These are phyloP conservation scores for Trichogramma evanescens DNA, from an alignment of 2,888 invertebrate species.

Conservation along the genomic window DNA sequence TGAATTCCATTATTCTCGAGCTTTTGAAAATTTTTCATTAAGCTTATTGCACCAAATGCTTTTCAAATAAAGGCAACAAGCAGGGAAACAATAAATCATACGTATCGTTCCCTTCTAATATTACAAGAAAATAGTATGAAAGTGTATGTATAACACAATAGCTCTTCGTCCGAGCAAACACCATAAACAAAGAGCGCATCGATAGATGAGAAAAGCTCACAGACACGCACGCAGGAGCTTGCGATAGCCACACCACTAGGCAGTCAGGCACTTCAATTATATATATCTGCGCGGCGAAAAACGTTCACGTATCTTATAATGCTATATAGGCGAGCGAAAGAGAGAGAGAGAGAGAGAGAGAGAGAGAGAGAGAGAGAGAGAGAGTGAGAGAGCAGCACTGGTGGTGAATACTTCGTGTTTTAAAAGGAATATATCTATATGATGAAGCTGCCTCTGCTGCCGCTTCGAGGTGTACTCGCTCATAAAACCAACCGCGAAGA, in stretches of 20 bases:
- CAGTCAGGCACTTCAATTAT: slow-evolving; percentile 22
- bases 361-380: not conserved
- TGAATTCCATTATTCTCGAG: no score
- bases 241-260: not conserved
- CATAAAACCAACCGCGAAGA: slow-evolving; percentile 33
- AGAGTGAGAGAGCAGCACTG: not conserved
- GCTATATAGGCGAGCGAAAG: not conserved
- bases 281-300: not conserved
- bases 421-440: slow-evolving; percentile 21
- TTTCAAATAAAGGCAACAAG: no score
- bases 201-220: not conserved
- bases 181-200: not conserved
- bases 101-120: no score
- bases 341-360: not conserved
- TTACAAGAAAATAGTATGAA: slow-evolving; percentile 5
- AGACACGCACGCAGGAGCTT: not conserved
- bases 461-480: slow-evolving; percentile 22
- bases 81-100: no score
- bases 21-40: no score
- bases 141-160: not conserved
- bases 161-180: no score
- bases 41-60: no score
- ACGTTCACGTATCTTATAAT: not conserved
- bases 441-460: slow-evolving; percentile 14
- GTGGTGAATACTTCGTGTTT: slow-evolving; percentile 15